These are phyloP conservation scores for Pipra filicauda DNA, from an alignment of 2,113 vertebrate species.

Conservation along the genomic window DNA sequence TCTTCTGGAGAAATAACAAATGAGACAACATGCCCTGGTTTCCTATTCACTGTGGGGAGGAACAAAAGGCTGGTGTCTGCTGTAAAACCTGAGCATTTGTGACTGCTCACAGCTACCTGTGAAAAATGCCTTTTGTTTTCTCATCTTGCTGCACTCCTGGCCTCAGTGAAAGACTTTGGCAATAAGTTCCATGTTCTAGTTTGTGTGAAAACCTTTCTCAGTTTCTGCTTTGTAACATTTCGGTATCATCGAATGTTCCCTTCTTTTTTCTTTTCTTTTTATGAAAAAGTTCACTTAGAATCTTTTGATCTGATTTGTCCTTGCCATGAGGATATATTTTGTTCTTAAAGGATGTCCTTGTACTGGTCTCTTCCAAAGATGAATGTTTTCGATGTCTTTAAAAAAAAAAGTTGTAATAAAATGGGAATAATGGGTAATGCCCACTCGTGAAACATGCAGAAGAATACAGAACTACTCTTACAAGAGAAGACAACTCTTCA, in stretches of 20 bases:
- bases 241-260: background rate
- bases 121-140: background rate
- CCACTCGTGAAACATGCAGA: background rate
- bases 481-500: background rate
- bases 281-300: background rate
- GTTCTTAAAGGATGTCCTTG: background rate
- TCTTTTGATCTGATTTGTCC: background rate
- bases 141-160: background rate
- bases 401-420: background rate
- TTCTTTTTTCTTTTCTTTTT: background rate
- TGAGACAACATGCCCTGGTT: background rate
- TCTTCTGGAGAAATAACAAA: background rate
- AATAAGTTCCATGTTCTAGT: background rate
- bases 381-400: background rate
- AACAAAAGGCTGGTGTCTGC: background rate
- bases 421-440: background rate
- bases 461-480: background rate
- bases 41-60: background rate
- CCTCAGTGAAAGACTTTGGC: background rate
- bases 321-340: background rate
- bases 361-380: background rate
- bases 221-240: slow-evolving; percentile 1
- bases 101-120: background rate
- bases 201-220: slow-evolving; percentile 10
- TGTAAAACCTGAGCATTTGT: background rate